These are phyloP conservation scores for Mystacornis crossleyi DNA, from an alignment of 2,113 vertebrate genomes.

Conservation along the genomic window DNA sequence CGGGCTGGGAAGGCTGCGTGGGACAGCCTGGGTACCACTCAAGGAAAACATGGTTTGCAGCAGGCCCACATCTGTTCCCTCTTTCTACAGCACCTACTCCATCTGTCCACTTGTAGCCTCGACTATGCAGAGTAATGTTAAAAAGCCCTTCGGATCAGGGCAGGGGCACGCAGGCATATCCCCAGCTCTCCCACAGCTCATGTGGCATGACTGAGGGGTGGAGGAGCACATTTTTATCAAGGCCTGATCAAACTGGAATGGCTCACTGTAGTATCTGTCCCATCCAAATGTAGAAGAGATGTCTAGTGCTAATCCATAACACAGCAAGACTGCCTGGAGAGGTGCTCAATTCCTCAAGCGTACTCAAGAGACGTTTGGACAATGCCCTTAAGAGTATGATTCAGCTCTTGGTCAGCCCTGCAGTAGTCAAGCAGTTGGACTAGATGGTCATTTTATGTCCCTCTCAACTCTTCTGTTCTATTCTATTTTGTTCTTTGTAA, in stretches of 20 bases:
- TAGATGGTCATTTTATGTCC: not conserved
- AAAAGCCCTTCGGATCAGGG: not conserved
- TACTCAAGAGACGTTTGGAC: not conserved
- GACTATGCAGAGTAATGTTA: rapidly evolving
- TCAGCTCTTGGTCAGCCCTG: not conserved
- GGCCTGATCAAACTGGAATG: no score
- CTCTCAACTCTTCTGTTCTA: not conserved
- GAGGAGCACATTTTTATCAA: not conserved
- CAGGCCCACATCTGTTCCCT: not conserved
- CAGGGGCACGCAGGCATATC: not conserved
- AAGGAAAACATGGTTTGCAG: not conserved
- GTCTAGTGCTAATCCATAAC: not conserved
- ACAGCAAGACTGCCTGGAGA: not conserved
- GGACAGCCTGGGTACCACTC: not conserved
- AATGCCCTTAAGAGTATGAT: not conserved
- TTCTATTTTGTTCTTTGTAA: not conserved
- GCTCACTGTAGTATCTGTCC: not conserved
- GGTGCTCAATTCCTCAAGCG: rapidly evolving
- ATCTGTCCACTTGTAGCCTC: not conserved
- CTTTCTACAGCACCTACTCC: not conserved
- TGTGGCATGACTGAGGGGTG: not conserved
- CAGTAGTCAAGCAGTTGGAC: not conserved
- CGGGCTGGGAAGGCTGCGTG: not conserved
- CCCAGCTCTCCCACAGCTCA: not conserved
- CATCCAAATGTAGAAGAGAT: not conserved